Evolutionary conservation across 2,888 invertebrate species (phyloP), one percentile per base, ranked within the genome.

Genomic region (Julus scandinavius): DNA sequence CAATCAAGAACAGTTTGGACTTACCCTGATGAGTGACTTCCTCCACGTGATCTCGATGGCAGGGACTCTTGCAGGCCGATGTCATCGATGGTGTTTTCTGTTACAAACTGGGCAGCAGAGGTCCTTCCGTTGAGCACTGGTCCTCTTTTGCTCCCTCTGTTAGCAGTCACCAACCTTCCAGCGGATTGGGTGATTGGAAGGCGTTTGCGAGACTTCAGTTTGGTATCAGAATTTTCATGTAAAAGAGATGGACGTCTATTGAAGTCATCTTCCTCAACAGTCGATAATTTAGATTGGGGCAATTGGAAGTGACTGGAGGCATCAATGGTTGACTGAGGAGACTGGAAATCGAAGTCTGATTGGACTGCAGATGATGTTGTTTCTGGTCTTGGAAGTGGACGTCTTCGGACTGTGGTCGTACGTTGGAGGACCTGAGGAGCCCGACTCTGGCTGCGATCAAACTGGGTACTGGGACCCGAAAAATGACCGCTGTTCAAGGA

Each of bases 31-130:
- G 80, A 3, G 11, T 87, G 87, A n/a, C 41, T n/a, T 13, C 63
- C 38, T n/a, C 58, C 87, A 3, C 58, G n/a, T 38, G 40, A 9
- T 15, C 87, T 58, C 2, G 58, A 58, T 13, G 54, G 58, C 41
- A 54, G 11, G 9, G 87, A 54, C 20, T 87, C 58, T 58, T 85
- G 85, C 7, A 54, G 29, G 11, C 87, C 9, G 50, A 17, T 50
- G 58, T 88, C 88, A 84, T 88, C 85, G 17, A 88, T 88, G 29
- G 88, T 88, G 40, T 88, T 88, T 54, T 88, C 88, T 3, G 88
- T 88, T n/a, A 87, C 87, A 29, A 38, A 58, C 20, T 87, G 87
- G 38, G 54, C 84, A 50, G 54, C 50, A 7, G 84, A 40, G 2
- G 88, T 85, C 45, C 45, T 41, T 85, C 88, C 85, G 4, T 83